A percentile compares a stretch with the other conserved stretches of the same genome.
phyloP scores from a whole-genome alignment of 53 echinoderm and acorn worm genomes.

The Stichopus horrens region DNA sequence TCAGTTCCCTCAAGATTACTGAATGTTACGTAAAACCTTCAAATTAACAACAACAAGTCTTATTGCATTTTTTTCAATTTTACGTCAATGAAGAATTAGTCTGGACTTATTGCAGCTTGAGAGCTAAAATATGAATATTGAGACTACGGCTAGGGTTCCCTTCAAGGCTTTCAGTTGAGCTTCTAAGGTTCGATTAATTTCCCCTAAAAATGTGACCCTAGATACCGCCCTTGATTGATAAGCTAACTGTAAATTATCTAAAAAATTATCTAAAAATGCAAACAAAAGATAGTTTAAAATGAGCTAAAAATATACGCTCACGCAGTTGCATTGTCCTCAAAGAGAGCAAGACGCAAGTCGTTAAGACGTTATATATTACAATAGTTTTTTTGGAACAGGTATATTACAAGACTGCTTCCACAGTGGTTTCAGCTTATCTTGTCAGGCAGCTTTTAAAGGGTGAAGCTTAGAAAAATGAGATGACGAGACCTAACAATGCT shows the following conservation, averaged over 20 bases:
- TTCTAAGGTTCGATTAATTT: too few relatives aligned
- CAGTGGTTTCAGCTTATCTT: not conserved
- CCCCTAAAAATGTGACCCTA: too few relatives aligned
- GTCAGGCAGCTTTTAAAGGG: not conserved
- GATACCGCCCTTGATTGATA: too few relatives aligned
- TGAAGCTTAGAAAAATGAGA: not conserved
- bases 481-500: not conserved
- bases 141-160: too few relatives aligned
- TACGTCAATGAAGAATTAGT: too few relatives aligned
- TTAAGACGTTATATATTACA: slow-evolving; percentile 21
- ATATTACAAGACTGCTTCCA: slow-evolving; percentile 22
- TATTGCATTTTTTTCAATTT: too few relatives aligned
- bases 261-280: not conserved
- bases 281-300: not conserved
- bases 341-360: not conserved
- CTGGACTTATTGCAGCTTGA: too few relatives aligned
- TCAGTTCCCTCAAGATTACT: too few relatives aligned
- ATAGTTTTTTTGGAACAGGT: slow-evolving; percentile 9
- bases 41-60: too few relatives aligned
- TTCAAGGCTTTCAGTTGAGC: too few relatives aligned
- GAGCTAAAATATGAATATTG: too few relatives aligned
- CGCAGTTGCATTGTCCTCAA: not conserved
- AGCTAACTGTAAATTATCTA: not conserved
- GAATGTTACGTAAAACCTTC: too few relatives aligned
- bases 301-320: slow-evolving; percentile 23